Base-by-base conservation (phyloP, 2,797 vertebrate species). In the Anolis apletophallus region DNA sequence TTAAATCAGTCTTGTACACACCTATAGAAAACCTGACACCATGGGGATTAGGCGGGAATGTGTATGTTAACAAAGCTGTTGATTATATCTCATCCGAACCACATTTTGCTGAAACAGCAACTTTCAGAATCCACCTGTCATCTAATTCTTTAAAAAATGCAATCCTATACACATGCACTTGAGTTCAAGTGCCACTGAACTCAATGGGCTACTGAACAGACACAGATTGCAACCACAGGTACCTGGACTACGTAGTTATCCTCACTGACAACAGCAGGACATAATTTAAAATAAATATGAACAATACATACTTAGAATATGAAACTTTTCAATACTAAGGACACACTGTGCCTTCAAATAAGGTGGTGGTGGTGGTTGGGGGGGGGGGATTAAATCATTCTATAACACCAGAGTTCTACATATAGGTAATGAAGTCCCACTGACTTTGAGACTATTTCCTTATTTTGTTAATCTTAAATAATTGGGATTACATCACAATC, bases 241-340 rank as follows among this genome's bases (percentile, higher is more conserved):
- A 74, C 40, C 23, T 23, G 40, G 16, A 77, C 75, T 55, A 19
- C 16, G 3, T 16, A 77, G 29, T 55, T 32, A 61, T 57, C 55
- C 34, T 21, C 55, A 26, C 6, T 78, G 57, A 79, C 77, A 11
- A 29, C 55, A 79, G 9, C 55, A 61, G 21, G 32, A 26, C 34
- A 40, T 79, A 61, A 79, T 26, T 84, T 19, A 40, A 75, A 50
- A 17, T 85, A 79, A 85, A 57, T 19, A 40, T n/a, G 36, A 21
- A n/a, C 52, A 59, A 2, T 0, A 29, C 7, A 32, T 11, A 69
- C 5, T 79, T 11, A 2, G n/a, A n/a, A 14, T 55, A 9, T 40
- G 64, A 34, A 26, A 9, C 55, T 21, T 59, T 21, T 81, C 59
- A 23, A 34, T 3, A 73, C 14, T 40, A 73, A 54, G 54, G 10